phyloP scores from a whole-genome alignment of 2,113 vertebrate genomes.

The Actenoides hombroni region DNA sequence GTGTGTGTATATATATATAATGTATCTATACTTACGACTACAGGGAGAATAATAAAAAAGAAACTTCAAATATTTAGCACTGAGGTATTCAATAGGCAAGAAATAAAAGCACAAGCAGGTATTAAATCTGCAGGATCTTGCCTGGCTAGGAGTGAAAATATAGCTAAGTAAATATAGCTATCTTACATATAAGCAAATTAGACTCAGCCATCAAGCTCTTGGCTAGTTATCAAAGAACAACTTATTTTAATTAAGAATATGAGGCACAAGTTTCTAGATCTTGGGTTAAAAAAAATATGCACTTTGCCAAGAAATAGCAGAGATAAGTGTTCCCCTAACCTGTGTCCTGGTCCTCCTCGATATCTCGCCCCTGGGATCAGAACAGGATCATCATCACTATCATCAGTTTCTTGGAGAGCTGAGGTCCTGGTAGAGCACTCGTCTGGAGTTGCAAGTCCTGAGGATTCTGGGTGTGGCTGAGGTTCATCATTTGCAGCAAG shows the following conservation, averaged over 20 bases:
- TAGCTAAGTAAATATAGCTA: not conserved
- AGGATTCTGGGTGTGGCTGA: constrained; percentile 50
- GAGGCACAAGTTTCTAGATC: not conserved
- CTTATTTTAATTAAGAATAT: not conserved
- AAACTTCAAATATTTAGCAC: not conserved
- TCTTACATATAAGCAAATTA: not conserved
- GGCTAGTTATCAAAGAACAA: not conserved
- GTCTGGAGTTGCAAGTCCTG: constrained; percentile 33
- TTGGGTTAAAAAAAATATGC: not conserved
- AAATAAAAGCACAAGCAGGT: not conserved
- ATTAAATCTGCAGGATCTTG: not conserved
- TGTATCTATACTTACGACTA: not conserved
- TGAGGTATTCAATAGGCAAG: not conserved
- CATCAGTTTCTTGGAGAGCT: constrained; percentile 88
- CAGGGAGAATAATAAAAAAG: not conserved
- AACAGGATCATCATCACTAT: constrained; percentile 95
- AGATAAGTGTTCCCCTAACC: constrained; percentile 71
- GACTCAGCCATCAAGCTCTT: not conserved
- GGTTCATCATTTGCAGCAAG: constrained; percentile 7
- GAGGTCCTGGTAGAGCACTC: constrained; percentile 74
- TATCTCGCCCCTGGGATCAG: constrained; percentile 89
- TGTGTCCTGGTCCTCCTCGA: constrained; percentile 88
- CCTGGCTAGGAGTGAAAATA: not conserved
- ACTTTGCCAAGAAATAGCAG: not conserved
- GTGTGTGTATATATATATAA: too few relatives aligned